Evolutionary conservation across 2,888 invertebrate genomes (phyloP).

Genomic region (Carcina quercana): DNA sequence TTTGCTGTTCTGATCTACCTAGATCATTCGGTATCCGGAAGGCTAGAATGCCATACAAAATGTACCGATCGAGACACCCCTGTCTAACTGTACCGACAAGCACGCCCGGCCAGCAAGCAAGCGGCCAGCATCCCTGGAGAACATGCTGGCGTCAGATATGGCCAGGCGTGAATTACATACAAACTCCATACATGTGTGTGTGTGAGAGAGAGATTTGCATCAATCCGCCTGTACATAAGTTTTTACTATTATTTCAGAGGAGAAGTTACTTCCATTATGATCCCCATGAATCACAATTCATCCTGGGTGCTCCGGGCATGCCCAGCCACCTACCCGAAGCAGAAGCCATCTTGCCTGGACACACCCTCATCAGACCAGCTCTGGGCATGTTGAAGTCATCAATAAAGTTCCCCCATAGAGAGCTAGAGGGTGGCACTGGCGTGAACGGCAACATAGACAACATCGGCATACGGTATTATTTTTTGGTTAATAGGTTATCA

Average conservation of each 20-base stretch:
- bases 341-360: constrained; percentile 52
- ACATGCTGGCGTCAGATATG: too few species aligned
- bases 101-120: too few species aligned
- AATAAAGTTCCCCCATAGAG: constrained; percentile 54
- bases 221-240: not conserved
- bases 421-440: constrained; percentile 40
- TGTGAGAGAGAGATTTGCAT: too few species aligned
- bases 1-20: too few species aligned
- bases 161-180: too few species aligned
- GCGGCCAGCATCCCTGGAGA: too few species aligned
- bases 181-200: too few species aligned
- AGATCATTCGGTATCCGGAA: too few species aligned
- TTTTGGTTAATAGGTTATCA: too few species aligned
- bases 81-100: too few species aligned
- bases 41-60: too few species aligned
- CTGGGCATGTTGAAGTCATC: constrained; percentile 58
- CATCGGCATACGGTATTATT: constrained; percentile 48
- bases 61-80: too few species aligned
- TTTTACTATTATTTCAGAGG: constrained; percentile 31
- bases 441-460: constrained; percentile 49
- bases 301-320: constrained; percentile 37
- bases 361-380: constrained; percentile 50
- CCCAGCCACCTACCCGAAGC: constrained; percentile 49
- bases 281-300: constrained; percentile 20
- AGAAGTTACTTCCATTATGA: constrained; percentile 25